Percentiles rank a stretch among this genome's conserved stretches.
These are phyloP conservation scores for Chaetops frenatus DNA, from an alignment of 2,113 vertebrate species.

Conservation along the genomic window DNA sequence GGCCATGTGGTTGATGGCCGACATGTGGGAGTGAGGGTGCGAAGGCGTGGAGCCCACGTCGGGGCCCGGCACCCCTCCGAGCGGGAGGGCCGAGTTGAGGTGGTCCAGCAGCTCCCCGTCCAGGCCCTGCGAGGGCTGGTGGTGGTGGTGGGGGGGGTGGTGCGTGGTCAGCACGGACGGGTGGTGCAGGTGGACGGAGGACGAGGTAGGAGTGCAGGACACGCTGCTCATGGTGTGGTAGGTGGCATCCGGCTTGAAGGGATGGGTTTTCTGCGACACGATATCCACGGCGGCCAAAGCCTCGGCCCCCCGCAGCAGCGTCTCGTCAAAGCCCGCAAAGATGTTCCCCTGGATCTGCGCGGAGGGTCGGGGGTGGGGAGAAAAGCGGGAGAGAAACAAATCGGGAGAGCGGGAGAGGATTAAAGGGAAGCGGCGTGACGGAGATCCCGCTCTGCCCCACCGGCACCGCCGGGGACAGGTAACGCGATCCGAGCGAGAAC, in stretches of 20 bases:
- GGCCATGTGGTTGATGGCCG: conserved; percentile 78
- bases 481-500: background rate
- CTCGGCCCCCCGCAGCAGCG: conserved; percentile 85
- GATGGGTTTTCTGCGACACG: conserved; percentile 85
- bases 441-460: background rate
- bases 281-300: conserved; percentile 91
- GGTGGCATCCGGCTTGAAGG: conserved; percentile 92
- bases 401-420: background rate
- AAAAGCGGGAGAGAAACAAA: background rate
- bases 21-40: conserved; percentile 86
- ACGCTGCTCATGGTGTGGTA: conserved; percentile 96
- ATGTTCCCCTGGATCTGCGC: conserved; percentile 87
- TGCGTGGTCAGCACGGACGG: conserved; percentile 86
- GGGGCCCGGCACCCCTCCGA: conserved; percentile 81
- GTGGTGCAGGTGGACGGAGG: conserved; percentile 86
- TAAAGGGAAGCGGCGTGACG: background rate
- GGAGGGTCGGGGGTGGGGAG: background rate
- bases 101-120: conserved; percentile 89
- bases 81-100: conserved; percentile 78
- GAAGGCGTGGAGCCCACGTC: conserved; percentile 84
- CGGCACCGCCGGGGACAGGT: background rate
- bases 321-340: conserved; percentile 91
- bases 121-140: conserved; percentile 82
- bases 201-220: conserved; percentile 86
- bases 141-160: conserved; percentile 76